Conservation (phyloP, 1,140 invertebrate genomes). For the Eufriesea mexicana region DNA sequence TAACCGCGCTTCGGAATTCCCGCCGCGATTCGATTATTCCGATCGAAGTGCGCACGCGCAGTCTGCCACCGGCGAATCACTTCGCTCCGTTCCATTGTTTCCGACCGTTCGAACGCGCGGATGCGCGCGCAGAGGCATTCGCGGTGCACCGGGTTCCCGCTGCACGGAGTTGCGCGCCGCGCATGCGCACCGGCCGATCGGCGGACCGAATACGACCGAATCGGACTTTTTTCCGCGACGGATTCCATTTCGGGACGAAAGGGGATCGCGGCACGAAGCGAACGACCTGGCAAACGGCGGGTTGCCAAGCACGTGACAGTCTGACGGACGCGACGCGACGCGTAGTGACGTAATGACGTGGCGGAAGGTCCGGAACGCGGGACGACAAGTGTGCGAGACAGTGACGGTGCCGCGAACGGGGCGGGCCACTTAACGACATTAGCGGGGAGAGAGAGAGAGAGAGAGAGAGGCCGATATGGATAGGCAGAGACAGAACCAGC, state of each 20-base stretch:
- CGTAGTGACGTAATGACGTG: constrained; percentile 64
- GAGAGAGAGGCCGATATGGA: constrained; percentile 1
- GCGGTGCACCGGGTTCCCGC: background rate
- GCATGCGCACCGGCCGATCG: background rate
- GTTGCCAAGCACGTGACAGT: constrained; percentile 59
- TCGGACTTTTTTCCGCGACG: background rate
- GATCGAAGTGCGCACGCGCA: too few relatives aligned
- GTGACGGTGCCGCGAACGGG: constrained; percentile 69
- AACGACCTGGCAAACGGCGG: constrained; percentile 11
- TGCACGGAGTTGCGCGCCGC: background rate
- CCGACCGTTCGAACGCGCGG: too few relatives aligned
- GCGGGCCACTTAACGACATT: constrained; percentile 73
- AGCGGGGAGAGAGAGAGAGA: constrained; percentile 24
- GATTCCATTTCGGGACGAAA: background rate
- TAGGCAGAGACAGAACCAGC: constrained; percentile 43
- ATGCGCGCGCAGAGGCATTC: background rate
- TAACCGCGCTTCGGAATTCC: background rate
- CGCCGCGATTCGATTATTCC: background rate
- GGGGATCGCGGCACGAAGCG: constrained; percentile 1
- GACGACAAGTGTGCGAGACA: constrained; percentile 56
- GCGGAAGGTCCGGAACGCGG: constrained; percentile 65
- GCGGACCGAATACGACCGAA: background rate
- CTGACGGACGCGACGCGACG: constrained; percentile 51
- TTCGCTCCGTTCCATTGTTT: background rate
- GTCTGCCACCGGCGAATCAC: background rate